phyloP scores from a whole-genome alignment of 2,113 vertebrate genomes.

The Trichomycterus rosablanca region DNA sequence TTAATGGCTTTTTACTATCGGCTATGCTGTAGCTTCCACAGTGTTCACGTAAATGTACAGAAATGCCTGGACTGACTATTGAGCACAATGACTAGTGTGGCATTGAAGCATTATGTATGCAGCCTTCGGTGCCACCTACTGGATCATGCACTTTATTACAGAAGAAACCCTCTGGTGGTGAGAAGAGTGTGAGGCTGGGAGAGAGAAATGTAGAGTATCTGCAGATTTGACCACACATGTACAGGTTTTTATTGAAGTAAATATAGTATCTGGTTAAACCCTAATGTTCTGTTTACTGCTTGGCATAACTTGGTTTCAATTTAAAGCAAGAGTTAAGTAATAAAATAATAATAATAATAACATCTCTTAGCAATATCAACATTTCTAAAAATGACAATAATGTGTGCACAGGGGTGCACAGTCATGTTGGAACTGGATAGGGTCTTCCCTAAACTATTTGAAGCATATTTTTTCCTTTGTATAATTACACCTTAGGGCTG shows the following conservation, averaged over 20 bases:
- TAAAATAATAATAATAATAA: too few species aligned
- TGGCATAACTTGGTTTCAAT: not conserved
- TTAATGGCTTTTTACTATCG: constrained; percentile 1
- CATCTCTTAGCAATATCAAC: too few species aligned
- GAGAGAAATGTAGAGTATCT: not conserved
- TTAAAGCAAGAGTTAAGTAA: too few species aligned
- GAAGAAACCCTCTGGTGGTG: not conserved
- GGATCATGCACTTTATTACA: constrained; percentile 23
- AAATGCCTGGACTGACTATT: not conserved
- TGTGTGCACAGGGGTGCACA: too few species aligned
- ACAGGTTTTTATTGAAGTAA: not conserved
- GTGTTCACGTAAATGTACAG: not conserved
- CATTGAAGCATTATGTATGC: not conserved
- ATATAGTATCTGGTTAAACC: not conserved
- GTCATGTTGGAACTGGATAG: too few species aligned
- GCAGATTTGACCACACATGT: not conserved
- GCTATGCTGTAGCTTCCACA: not conserved
- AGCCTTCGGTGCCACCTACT: not conserved
- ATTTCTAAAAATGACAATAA: too few species aligned
- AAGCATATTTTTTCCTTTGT: too few species aligned
- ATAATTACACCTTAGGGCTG: too few species aligned
- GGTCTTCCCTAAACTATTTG: too few species aligned
- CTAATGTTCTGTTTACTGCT: constrained; percentile 1
- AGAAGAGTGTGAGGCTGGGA: not conserved
- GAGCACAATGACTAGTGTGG: constrained; percentile 1